Evolutionary conservation across 1,140 invertebrate genomes (phyloP).

Genomic region (Megalopta genalis): DNA sequence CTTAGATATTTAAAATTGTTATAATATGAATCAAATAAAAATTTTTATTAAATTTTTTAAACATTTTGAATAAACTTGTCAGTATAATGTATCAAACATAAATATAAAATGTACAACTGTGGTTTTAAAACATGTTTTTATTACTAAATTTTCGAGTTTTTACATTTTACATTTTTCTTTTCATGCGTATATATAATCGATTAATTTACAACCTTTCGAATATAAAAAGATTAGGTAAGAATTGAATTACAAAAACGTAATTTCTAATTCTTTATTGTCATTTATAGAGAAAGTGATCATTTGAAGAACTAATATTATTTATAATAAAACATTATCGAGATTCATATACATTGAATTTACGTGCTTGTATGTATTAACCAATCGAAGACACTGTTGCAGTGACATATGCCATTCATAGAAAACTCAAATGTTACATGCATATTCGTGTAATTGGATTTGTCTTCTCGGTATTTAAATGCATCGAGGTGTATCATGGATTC

Average conservation of each 20-base stretch:
- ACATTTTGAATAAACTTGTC: neutral
- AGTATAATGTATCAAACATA: neutral
- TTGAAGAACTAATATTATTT: neutral
- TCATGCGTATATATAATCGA: neutral
- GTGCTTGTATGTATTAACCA: neutral
- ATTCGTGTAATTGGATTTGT: slow-evolving; percentile 4
- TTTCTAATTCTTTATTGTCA: neutral
- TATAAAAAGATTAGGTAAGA: neutral
- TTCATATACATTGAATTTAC: neutral
- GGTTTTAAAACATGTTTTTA: neutral
- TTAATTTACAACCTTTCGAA: neutral
- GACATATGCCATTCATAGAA: neutral
- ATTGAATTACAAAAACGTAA: neutral
- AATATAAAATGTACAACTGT: neutral
- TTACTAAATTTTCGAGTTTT: neutral
- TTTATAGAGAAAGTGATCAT: neutral
- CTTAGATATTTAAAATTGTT: neutral
- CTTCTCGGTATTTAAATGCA: slow-evolving; percentile 15
- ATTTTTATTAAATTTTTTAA: neutral
- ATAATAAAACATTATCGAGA: neutral
- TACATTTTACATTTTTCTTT: neutral
- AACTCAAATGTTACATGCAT: neutral
- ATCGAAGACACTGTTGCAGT: slow-evolving; percentile 4
- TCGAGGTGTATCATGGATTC: slow-evolving; percentile 14
- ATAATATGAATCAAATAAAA: neutral